phyloP scores from a whole-genome alignment of 2,113 vertebrate genomes.

The Crotophaga sulcirostris region DNA sequence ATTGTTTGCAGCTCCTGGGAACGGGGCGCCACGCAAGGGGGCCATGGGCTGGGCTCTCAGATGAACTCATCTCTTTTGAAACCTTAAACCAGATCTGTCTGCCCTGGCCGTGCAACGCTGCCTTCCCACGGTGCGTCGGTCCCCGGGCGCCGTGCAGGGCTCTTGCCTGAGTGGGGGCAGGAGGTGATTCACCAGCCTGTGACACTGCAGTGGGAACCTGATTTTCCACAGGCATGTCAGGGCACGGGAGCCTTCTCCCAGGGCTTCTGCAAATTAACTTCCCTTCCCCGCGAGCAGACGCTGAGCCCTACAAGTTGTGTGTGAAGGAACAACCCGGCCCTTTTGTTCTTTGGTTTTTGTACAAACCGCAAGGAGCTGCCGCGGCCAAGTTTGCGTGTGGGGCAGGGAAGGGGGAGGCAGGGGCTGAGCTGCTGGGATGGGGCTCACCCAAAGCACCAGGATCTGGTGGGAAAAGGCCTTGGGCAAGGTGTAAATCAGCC shows the following conservation, averaged over 20 bases:
- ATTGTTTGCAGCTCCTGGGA: neutral
- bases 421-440: neutral
- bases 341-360: neutral
- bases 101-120: neutral
- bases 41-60: neutral
- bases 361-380: neutral
- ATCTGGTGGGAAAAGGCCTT: constrained; percentile 11
- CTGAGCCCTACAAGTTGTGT: neutral
- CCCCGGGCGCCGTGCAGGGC: neutral
- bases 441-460: neutral
- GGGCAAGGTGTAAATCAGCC: neutral
- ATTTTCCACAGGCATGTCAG: constrained; percentile 8
- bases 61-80: constrained; percentile 48
- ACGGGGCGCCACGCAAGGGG: neutral
- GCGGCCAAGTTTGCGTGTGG: neutral
- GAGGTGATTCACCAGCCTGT: constrained; percentile 1
- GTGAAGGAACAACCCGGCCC: neutral
- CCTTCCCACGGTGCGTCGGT: neutral
- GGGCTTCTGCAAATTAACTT: neutral
- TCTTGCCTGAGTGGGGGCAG: neutral
- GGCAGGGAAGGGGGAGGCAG: neutral
- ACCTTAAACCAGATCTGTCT: neutral
- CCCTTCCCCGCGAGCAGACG: neutral
- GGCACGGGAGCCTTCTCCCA: constrained; percentile 10
- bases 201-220: constrained; percentile 5